A percentile compares a stretch with the other conserved stretches of the same genome.
These are phyloP conservation scores for Mythimna albipuncta DNA, from an alignment of 2,888 invertebrate genomes.

Conservation along the genomic window DNA sequence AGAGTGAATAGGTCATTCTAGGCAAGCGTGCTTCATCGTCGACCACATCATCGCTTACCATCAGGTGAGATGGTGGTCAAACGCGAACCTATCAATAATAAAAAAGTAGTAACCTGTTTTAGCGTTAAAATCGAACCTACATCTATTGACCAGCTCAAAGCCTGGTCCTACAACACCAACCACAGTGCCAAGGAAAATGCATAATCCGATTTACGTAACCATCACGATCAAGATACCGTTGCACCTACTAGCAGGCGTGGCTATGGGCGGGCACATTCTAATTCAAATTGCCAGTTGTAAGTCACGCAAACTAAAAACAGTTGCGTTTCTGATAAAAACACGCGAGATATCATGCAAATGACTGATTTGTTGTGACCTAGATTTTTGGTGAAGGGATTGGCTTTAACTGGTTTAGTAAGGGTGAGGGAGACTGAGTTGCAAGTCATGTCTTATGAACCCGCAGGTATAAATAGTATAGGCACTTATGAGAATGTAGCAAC, in stretches of 20 bases:
- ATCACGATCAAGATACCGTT: slow-evolving; percentile 82
- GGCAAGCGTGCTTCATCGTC: too few relatives aligned
- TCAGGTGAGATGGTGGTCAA: too few relatives aligned
- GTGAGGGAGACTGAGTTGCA: slow-evolving; percentile 14
- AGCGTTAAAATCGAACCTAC: slow-evolving; percentile 15
- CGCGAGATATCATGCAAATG: slow-evolving; percentile 50
- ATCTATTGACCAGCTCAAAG: background rate
- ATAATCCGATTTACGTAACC: slow-evolving; percentile 82
- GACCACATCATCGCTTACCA: too few relatives aligned
- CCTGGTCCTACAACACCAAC: background rate
- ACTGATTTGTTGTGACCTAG: slow-evolving; percentile 56
- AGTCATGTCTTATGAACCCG: slow-evolving; percentile 12
- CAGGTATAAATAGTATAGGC: too few relatives aligned
- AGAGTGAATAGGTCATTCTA: too few relatives aligned
- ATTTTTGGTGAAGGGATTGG: slow-evolving; percentile 37
- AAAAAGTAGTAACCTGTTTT: too few relatives aligned
- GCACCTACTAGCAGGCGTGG: slow-evolving; percentile 81
- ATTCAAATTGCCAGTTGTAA: slow-evolving; percentile 86
- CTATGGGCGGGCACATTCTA: slow-evolving; percentile 84
- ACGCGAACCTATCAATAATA: too few relatives aligned
- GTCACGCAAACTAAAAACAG: slow-evolving; percentile 78
- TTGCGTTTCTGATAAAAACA: slow-evolving; percentile 72
- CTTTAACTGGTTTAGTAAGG: slow-evolving; percentile 20
- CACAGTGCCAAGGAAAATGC: slow-evolving; percentile 73
- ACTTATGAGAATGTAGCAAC: too few relatives aligned